Base-by-base conservation (phyloP, 2,888 invertebrate genomes). In the Phengaris alcon region DNA sequence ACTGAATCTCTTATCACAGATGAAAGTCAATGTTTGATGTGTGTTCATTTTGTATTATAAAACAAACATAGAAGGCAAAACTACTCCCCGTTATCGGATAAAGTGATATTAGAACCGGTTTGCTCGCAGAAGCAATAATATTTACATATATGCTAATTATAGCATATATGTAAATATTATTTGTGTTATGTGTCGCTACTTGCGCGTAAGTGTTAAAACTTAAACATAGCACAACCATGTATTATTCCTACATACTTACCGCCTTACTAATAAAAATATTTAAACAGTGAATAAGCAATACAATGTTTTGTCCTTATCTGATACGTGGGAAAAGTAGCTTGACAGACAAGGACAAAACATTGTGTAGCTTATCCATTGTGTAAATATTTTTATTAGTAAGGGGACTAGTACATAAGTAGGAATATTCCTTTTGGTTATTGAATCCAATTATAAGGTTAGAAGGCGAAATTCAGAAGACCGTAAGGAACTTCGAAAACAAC, bases 131-230 rank as follows among this genome's bases (percentile, higher is more conserved):
- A 52, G 70, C 35, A 64, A 64, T 51, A 51, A 70, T 70, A n/a
- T n/a, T n/a, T n/a, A n/a, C n/a, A n/a, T n/a, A n/a, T n/a, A n/a
- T n/a, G n/a, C n/a, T n/a, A n/a, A n/a, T n/a, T n/a, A n/a, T 70
- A 70, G 22, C 70, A 70, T 48, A 22, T 22, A 22, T 70, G 70
- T 51, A 70, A 70, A 70, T 70, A 51, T 69, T 69, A 35, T 64
- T 12, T 13, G 64, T 12, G 52, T 52, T 59, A 55, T 15, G 8
- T 15, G 59, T 59, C 59, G 22, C 35, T 35, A 48, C 70, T 70
- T 70, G 52, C 70, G 70, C 15, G 48, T 51, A 51, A 70, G 48
- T 48, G 51, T 12, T 0, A 22, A 22, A 22, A 22, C 22, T 22
- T 22, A 15, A 69, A 69, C 70, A 69, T 12, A 64, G 35, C 10